Evolutionary conservation across 1,140 invertebrate species (phyloP).

Genomic region (Drosophila pachea): DNA sequence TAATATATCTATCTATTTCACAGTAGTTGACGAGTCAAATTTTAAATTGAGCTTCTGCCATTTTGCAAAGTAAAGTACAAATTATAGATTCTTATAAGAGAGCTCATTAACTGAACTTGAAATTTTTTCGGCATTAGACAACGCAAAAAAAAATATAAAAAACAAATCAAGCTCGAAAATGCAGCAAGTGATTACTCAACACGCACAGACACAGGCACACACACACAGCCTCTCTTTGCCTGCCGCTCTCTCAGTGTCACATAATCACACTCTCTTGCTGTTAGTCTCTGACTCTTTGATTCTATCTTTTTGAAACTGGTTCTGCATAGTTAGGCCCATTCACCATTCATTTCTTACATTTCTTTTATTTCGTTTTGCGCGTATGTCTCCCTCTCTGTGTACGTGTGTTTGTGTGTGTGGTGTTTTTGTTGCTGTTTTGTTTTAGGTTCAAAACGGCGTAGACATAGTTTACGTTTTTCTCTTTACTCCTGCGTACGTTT

Average conservation of each 20-base stretch:
- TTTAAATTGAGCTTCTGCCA: neutral
- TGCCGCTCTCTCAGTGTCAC: neutral
- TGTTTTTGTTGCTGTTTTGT: neutral
- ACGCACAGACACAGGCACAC: neutral
- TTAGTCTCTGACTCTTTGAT: slow-evolving; percentile 9
- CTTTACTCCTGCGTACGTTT: neutral
- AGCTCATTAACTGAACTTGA: neutral
- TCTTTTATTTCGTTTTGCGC: slow-evolving; percentile 25
- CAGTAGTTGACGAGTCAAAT: no score
- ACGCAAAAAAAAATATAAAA: slow-evolving; percentile 1
- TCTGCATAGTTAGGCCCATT: slow-evolving; percentile 42
- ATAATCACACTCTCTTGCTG: neutral
- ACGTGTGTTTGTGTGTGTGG: neutral
- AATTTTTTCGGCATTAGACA: slow-evolving; percentile 2
- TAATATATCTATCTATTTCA: neutral
- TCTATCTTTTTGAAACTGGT: slow-evolving; percentile 39
- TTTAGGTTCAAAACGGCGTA: slow-evolving; percentile 24
- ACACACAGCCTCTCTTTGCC: neutral
- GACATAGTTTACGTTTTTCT: slow-evolving; percentile 37
- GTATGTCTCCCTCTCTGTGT: slow-evolving; percentile 9
- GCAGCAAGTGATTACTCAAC: slow-evolving; percentile 32
- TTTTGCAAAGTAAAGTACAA: neutral
- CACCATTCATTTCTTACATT: slow-evolving; percentile 31
- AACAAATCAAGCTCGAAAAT: slow-evolving; percentile 32
- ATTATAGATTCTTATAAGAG: neutral